Percentiles rank a stretch among this genome's conserved stretches.
These are phyloP conservation scores for Sorex fumeus DNA, from an alignment of 2,113 vertebrate species.

Conservation along the genomic window DNA sequence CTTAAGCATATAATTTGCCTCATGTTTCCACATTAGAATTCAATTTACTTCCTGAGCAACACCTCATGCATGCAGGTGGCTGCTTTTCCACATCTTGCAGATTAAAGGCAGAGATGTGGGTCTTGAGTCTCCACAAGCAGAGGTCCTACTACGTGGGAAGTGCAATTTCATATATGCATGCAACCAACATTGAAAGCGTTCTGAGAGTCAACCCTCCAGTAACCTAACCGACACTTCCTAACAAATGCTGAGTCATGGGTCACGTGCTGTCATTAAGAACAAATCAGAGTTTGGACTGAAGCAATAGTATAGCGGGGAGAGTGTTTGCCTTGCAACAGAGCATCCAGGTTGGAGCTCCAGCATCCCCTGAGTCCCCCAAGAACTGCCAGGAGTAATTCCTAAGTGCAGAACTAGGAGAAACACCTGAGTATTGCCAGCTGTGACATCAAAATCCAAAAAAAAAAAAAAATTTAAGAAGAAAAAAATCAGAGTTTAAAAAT, in stretches of 20 bases:
- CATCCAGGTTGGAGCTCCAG: too few relatives aligned
- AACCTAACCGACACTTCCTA: conserved; percentile 13
- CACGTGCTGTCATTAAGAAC: conserved; percentile 74
- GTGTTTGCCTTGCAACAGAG: too few relatives aligned
- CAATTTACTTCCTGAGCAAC: not conserved
- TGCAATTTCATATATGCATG: too few relatives aligned
- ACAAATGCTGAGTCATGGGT: conserved; percentile 5
- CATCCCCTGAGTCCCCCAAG: too few relatives aligned
- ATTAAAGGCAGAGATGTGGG: not conserved
- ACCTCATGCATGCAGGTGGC: not conserved
- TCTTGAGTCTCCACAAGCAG: accelerated
- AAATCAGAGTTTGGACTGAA: conserved; percentile 11
- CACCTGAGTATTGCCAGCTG: too few relatives aligned
- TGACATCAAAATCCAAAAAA: too few relatives aligned
- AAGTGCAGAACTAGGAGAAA: too few relatives aligned
- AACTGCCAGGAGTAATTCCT: too few relatives aligned
- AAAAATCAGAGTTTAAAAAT: conserved; percentile 24
- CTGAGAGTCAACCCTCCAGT: not conserved
- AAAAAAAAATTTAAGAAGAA: too few relatives aligned
- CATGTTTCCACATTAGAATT: not conserved
- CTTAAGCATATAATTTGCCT: not conserved
- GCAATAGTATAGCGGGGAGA: too few relatives aligned
- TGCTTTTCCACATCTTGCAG: not conserved
- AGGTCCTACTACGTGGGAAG: accelerated
- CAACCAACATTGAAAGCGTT: not conserved